These are phyloP conservation scores for Cyphomyrus plagiostoma DNA, from an alignment of 2,113 vertebrate species.

Conservation along the genomic window DNA sequence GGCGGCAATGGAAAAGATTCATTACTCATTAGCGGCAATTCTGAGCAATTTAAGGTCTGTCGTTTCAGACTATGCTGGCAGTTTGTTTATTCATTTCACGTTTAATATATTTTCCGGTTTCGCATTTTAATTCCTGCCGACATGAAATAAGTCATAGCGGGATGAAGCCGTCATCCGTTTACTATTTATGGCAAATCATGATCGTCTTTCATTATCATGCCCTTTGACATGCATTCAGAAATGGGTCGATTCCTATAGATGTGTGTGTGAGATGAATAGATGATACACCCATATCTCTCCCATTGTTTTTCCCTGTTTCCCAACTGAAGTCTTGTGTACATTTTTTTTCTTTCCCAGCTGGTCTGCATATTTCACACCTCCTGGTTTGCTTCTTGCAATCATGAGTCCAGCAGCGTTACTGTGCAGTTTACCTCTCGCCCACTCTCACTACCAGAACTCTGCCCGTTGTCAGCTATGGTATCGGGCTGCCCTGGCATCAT, in stretches of 20 bases:
- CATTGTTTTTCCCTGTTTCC: not conserved
- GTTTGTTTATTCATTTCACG: not conserved
- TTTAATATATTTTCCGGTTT: slow-evolving; percentile 4
- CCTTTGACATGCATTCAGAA: not conserved
- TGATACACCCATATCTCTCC: not conserved
- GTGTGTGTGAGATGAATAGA: not conserved
- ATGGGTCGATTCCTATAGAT: not conserved
- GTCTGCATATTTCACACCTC: not conserved
- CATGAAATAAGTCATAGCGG: not conserved
- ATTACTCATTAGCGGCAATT: slow-evolving; percentile 13
- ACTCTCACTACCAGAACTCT: not conserved
- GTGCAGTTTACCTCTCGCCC: not conserved
- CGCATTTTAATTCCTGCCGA: not conserved
- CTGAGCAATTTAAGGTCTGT: slow-evolving; percentile 13
- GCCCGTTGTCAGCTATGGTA: not conserved
- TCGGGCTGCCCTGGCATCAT: not conserved
- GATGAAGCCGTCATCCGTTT: not conserved
- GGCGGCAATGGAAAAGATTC: slow-evolving; percentile 1
- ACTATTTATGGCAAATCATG: not conserved
- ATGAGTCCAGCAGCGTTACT: not conserved
- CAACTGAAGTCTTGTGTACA: not conserved
- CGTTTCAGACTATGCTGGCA: not conserved
- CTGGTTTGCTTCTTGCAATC: not conserved
- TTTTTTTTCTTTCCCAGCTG: not conserved
- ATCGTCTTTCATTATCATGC: not conserved